These are phyloP conservation scores for Acronicta leporina DNA, from an alignment of 2,888 invertebrate species.

Conservation along the genomic window DNA sequence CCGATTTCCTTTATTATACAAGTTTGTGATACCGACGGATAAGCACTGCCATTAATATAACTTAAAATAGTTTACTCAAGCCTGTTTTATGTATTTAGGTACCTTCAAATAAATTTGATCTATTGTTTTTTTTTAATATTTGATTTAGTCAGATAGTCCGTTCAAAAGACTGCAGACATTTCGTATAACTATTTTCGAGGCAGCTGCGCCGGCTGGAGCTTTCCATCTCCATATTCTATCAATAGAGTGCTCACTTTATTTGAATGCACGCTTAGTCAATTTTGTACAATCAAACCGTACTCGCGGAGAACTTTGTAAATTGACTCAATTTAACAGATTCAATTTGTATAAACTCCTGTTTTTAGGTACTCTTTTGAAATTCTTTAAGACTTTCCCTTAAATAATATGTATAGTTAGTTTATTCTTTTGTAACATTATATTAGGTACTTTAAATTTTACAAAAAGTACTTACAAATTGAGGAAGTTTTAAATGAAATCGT, in stretches of 20 bases:
- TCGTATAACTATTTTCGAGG: constrained; percentile 6
- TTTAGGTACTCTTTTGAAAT: constrained; percentile 6
- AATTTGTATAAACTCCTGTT: constrained; percentile 5
- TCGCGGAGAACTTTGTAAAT: constrained; percentile 18
- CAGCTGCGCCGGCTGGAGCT: neutral
- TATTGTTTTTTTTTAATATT: neutral
- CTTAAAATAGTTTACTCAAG: constrained; percentile 37
- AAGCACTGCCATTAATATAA: constrained; percentile 35
- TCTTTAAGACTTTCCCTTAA: no score
- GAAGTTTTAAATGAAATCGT: no score
- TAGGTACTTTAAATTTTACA: constrained; percentile 14
- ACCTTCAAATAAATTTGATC: neutral
- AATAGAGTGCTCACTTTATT: constrained; percentile 15
- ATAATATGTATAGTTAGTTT: constrained; percentile 6
- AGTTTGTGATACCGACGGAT: constrained; percentile 52
- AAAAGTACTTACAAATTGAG: no score
- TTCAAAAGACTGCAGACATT: constrained; percentile 8
- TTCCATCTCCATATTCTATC: constrained; percentile 17
- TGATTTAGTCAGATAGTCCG: neutral
- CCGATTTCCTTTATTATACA: constrained; percentile 49
- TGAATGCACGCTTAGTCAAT: constrained; percentile 30
- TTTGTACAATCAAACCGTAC: constrained; percentile 12
- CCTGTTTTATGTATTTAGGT: no score
- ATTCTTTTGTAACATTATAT: constrained; percentile 17
- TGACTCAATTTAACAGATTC: constrained; percentile 11